A percentile compares a stretch with the other conserved stretches of the same genome.
These are phyloP conservation scores for Cinara cedri DNA, from an alignment of 2,888 invertebrate species.

Conservation along the genomic window DNA sequence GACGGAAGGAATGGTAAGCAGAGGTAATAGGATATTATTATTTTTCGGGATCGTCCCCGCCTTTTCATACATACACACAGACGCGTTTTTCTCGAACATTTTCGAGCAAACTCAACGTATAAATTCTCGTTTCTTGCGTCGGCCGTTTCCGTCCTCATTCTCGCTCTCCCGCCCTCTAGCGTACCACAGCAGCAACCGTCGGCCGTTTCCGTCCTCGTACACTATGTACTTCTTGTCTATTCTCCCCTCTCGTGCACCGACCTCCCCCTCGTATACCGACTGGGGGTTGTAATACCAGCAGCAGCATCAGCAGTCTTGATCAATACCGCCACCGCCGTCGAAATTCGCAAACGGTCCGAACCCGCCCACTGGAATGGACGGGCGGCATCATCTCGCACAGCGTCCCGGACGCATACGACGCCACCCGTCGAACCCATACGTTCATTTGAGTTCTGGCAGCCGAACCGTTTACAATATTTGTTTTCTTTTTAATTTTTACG, in stretches of 20 bases:
- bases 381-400: background rate
- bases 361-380: background rate
- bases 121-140: too few relatives aligned
- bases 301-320: conserved; percentile 30
- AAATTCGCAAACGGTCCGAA: conserved; percentile 15
- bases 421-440: background rate
- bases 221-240: background rate
- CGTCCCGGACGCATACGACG: background rate
- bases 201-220: background rate
- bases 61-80: too few relatives aligned
- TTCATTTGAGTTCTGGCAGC: background rate
- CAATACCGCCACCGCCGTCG: conserved; percentile 49
- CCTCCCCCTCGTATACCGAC: background rate
- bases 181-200: background rate
- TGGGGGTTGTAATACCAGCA: background rate
- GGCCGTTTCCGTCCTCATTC: background rate
- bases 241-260: background rate
- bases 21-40: too few relatives aligned
- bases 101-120: background rate
- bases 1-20: too few relatives aligned
- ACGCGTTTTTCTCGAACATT: too few relatives aligned
- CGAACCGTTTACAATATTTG: background rate
- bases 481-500: background rate
- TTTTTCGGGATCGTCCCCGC: too few relatives aligned
- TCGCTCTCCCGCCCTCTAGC: background rate